phyloP scores from a whole-genome alignment of 2,888 invertebrate genomes.

The Diachrysia chrysitis region DNA sequence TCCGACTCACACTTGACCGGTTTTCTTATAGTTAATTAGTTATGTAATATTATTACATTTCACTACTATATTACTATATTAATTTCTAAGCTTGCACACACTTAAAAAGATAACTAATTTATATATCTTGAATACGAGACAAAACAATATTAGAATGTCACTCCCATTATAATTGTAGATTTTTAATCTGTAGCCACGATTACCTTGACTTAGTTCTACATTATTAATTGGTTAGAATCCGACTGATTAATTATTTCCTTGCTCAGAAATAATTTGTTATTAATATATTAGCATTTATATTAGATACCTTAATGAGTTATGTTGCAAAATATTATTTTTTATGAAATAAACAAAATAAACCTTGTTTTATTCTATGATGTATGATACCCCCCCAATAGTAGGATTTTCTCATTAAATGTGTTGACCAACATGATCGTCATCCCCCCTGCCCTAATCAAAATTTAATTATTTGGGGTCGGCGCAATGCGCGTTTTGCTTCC shows the following conservation, averaged over 20 bases:
- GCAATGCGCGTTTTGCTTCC: no score
- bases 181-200: conserved; percentile 8
- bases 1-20: no score
- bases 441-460: no score
- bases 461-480: no score
- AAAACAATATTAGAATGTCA: background rate
- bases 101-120: background rate
- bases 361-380: no score
- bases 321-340: conserved; percentile 29
- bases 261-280: conserved; percentile 17
- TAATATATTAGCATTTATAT: conserved; percentile 43
- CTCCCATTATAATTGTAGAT: background rate
- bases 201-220: conserved; percentile 48
- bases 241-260: conserved; percentile 15
- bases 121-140: background rate
- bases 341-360: no score
- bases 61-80: no score
- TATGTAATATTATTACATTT: no score
- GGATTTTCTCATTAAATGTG: no score
- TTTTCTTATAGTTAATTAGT: no score
- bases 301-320: background rate
- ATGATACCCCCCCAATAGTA: no score
- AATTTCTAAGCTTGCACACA: background rate
- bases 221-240: conserved; percentile 30
- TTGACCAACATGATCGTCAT: no score